Base-by-base conservation (phyloP, 2,797 vertebrate species). In the Distichodus sexfasciatus region DNA sequence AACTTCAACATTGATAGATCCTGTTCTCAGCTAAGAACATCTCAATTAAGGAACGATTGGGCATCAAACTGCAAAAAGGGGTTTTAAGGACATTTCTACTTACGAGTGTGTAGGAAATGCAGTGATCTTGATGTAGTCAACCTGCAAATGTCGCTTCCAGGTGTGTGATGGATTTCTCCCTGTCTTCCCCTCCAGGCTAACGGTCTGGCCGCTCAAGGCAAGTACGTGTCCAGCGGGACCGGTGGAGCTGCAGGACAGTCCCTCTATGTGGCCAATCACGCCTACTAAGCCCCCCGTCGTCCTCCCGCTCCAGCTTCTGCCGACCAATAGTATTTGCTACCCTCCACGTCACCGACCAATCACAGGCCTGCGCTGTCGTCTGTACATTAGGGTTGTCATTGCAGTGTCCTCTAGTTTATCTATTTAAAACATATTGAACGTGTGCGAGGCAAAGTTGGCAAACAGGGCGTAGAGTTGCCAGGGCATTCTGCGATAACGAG, bases 201-300 rank as follows among this genome's bases (percentile, higher is more conserved):
- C 0, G 84, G 96, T 2, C 83, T 90, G 87, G 95, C 97, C 0
- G 91, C 97, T 0, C 90, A 92, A 6, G 97, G 97, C 75, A 94
- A 95, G 80, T 98, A 97, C 6, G 90, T 94, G 81, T 89, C 92
- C 60, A 82, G 86, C 2, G 90, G 89, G 55, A 85, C 75, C 6
- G 83, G 69, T 0, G 86, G 87, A 2, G 84, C 94, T 0, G 91
- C 96, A 2, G 91, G 81, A 47, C 86, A 94, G 79, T 99, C 96
- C 71, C 94, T 99, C 82, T 99, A 94, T 0, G 86, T 98, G 76
- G 97, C 94, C 40, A 94, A 98, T 80, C 96, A 99, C 0, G 94
- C 96, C 59, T 99, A 99, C 85, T 99, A 90, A 96, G 87, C 85
- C 77, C 66, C 66, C 68, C 21, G 60, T 29, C n/a, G 23, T 43